These are phyloP conservation scores for Acromyrmex heyeri DNA, from an alignment of 1,140 invertebrate genomes.

Conservation along the genomic window DNA sequence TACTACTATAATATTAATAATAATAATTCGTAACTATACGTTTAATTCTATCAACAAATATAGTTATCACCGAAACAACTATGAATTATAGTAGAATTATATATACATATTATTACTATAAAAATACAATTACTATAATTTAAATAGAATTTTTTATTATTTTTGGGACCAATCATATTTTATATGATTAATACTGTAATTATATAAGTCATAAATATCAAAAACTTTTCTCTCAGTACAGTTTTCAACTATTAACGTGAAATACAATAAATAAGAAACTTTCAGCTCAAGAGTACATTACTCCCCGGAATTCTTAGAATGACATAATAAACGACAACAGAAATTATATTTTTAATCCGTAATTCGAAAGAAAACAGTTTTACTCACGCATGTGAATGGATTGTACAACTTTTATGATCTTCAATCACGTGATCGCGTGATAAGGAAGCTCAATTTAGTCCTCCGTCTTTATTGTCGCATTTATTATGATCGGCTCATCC, in stretches of 20 bases:
- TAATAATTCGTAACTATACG: too few relatives aligned
- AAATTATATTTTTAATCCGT: constrained; percentile 1
- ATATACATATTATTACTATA: too few relatives aligned
- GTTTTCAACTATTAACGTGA: not conserved
- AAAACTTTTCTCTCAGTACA: too few relatives aligned
- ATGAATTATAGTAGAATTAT: too few relatives aligned
- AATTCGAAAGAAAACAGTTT: constrained; percentile 15
- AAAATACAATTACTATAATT: too few relatives aligned
- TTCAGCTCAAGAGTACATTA: constrained; percentile 12
- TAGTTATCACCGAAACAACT: too few relatives aligned
- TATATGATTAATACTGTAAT: too few relatives aligned
- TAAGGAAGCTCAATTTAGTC: constrained; percentile 50
- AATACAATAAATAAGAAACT: constrained; percentile 9
- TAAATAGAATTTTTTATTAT: too few relatives aligned
- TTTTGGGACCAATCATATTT: too few relatives aligned
- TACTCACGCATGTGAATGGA: constrained; percentile 24
- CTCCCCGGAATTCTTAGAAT: constrained; percentile 14
- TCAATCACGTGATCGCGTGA: constrained; percentile 80
- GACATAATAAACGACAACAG: constrained; percentile 6
- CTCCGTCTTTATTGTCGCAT: constrained; percentile 42
- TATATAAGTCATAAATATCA: too few relatives aligned
- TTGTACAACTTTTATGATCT: constrained; percentile 75
- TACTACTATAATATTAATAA: too few relatives aligned
- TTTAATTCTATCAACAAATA: too few relatives aligned
- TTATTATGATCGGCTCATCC: constrained; percentile 52